A percentile compares a stretch with the other conserved stretches of the same genome.
Conservation (phyloP, 2,888 invertebrate species). For the Harpalus rufipes region DNA sequence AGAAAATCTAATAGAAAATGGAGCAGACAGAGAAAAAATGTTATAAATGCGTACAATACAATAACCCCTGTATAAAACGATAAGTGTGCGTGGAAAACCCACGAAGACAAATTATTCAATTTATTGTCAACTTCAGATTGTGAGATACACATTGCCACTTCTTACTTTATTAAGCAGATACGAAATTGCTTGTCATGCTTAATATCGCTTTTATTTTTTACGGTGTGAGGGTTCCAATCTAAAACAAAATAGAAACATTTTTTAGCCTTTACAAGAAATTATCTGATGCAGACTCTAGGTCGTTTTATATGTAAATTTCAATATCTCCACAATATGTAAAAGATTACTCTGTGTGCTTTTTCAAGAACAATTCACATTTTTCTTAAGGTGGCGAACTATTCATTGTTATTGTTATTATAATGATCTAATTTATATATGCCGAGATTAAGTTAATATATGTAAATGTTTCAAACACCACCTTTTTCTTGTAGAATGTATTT, state of each 20-base stretch:
- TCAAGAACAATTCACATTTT: not conserved
- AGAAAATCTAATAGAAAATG: conserved; percentile 32
- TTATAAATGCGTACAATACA: conserved; percentile 47
- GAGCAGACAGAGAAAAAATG: conserved; percentile 7
- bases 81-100: conserved; percentile 47
- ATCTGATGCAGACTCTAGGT: conserved; percentile 39
- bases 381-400: not conserved
- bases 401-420: conserved; percentile 28
- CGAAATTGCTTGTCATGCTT: conserved; percentile 64
- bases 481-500: not conserved
- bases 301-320: conserved; percentile 48
- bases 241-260: conserved; percentile 51
- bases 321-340: conserved; percentile 10
- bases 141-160: conserved; percentile 72
- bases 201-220: conserved; percentile 59
- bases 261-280: conserved; percentile 32
- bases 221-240: conserved; percentile 53
- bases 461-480: not conserved
- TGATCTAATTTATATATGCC: conserved; percentile 38
- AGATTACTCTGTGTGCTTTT: conserved; percentile 26
- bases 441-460: conserved; percentile 22
- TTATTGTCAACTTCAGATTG: conserved; percentile 72
- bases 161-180: conserved; percentile 34
- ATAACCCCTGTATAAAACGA: conserved; percentile 40
- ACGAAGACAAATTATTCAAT: conserved; percentile 74